Conservation (phyloP, 2,113 vertebrate genomes). For the Daboia siamensis region DNA sequence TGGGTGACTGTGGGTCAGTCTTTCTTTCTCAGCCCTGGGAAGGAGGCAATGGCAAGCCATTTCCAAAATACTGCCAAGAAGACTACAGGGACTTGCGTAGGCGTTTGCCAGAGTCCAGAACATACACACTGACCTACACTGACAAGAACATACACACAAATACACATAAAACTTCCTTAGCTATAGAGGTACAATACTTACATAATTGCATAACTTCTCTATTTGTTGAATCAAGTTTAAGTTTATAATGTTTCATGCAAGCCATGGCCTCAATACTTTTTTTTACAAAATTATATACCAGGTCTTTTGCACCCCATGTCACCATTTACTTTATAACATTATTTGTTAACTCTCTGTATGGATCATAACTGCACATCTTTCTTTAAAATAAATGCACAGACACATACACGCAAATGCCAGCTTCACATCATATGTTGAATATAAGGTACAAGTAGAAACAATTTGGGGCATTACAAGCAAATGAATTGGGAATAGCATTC, state of each 20-base stretch:
- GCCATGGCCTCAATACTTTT: neutral
- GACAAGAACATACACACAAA: neutral
- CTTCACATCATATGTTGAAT: neutral
- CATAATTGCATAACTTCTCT: neutral
- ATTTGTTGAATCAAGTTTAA: neutral
- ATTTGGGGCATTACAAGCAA: neutral
- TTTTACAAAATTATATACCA: neutral
- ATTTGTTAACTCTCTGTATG: neutral
- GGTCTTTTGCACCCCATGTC: neutral
- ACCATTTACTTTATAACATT: neutral
- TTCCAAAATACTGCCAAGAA: neutral
- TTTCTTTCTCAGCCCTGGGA: neutral
- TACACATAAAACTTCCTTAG: neutral
- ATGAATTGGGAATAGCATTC: neutral
- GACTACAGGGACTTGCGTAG: neutral
- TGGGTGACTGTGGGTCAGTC: neutral
- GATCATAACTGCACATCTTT: neutral
- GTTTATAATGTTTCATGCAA: neutral
- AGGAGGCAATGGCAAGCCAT: neutral
- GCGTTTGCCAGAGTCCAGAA: neutral
- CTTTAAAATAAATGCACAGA: neutral
- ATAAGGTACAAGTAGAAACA: neutral
- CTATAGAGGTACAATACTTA: neutral
- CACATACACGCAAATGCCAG: neutral
- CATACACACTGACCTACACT: neutral